Percentiles rank a stretch among this genome's conserved stretches.
These are phyloP conservation scores for Paratrypauchen microcephalus DNA, from an alignment of 2,797 vertebrate species.

Conservation along the genomic window DNA sequence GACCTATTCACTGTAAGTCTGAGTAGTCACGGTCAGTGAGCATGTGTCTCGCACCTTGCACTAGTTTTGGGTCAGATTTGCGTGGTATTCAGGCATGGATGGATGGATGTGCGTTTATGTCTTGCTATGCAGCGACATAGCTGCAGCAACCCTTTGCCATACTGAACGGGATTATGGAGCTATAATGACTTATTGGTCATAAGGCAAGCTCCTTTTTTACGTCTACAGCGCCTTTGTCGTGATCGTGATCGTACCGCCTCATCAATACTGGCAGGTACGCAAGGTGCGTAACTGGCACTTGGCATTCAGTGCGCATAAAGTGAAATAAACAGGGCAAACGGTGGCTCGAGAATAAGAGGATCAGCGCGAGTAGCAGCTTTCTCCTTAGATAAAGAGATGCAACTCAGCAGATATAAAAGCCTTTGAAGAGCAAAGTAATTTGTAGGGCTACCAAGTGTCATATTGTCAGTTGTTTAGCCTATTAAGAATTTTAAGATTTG, in stretches of 20 bases:
- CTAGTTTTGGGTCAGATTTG: not conserved
- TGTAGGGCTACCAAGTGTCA: not conserved
- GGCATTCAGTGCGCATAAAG: not conserved
- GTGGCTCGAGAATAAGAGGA: conserved; percentile 41
- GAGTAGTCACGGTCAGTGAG: conserved; percentile 4
- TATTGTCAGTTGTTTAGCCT: not conserved
- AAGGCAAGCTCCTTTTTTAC: not conserved
- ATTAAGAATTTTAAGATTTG: not conserved
- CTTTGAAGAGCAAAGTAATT: conserved; percentile 16
- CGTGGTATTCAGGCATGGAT: conserved; percentile 20
- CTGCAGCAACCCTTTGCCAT: conserved; percentile 10
- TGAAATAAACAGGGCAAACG: conserved; percentile 20
- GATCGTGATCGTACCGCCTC: conserved; percentile 13
- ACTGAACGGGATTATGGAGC: conserved; percentile 14
- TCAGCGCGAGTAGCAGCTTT: conserved; percentile 44
- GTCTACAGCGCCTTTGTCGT: conserved; percentile 1
- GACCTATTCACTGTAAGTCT: conserved; percentile 73
- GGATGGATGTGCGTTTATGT: not conserved
- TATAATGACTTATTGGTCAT: conserved; percentile 1
- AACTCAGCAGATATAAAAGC: conserved; percentile 21
- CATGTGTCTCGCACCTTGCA: conserved; percentile 12
- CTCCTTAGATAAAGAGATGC: not conserved
- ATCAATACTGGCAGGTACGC: conserved; percentile 43
- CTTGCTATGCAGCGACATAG: conserved; percentile 19
- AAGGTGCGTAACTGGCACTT: conserved; percentile 5